phyloP scores from a whole-genome alignment of 2,797 vertebrate genomes.

The Linurgus olivaceus region DNA sequence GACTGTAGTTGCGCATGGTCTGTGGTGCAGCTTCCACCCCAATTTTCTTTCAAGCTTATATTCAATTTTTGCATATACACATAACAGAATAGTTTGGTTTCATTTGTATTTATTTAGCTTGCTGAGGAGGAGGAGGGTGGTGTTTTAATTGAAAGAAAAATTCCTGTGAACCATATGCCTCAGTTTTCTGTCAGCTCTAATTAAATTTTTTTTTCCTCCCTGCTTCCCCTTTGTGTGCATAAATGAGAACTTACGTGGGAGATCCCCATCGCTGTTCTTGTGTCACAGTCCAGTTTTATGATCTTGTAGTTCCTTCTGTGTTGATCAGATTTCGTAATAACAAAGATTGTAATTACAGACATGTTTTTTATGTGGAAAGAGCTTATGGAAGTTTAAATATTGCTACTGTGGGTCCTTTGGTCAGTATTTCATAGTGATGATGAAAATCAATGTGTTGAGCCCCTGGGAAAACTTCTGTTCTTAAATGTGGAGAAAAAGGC shows the following conservation, averaged over 20 bases:
- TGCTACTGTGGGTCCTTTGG: background rate
- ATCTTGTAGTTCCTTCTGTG: background rate
- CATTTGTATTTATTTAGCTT: background rate
- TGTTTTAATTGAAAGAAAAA: constrained; percentile 22
- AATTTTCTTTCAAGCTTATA: background rate
- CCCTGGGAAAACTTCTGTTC: background rate
- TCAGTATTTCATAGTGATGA: background rate
- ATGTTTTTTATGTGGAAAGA: background rate
- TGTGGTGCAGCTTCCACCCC: background rate
- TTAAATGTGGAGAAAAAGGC: background rate
- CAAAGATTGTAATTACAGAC: background rate
- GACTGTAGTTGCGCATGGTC: background rate
- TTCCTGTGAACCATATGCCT: background rate
- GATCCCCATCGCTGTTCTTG: background rate
- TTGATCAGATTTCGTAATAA: background rate
- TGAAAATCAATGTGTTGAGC: background rate
- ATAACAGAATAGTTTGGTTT: background rate
- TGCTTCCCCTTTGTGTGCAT: background rate
- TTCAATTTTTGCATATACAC: background rate
- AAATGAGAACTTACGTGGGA: background rate
- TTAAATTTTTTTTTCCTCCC: constrained; percentile 18
- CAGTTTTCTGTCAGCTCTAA: background rate
- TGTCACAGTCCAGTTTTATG: background rate
- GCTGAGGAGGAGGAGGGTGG: background rate
- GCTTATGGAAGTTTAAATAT: background rate